phyloP scores from a whole-genome alignment of 2,888 invertebrate genomes.

The Heterodera filipjevi region DNA sequence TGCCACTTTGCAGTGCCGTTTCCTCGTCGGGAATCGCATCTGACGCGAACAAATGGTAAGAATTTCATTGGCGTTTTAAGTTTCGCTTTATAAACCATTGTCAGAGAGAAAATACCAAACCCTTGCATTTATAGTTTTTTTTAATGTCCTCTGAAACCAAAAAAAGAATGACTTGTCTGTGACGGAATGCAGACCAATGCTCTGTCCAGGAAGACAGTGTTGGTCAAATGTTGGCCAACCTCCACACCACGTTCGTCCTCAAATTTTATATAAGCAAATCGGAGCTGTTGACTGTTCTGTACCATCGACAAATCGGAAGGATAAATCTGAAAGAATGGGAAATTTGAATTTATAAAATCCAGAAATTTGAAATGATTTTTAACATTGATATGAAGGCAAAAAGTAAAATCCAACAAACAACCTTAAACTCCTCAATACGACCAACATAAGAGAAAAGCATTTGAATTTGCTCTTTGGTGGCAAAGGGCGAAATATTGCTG shows the following conservation, averaged over 20 bases:
- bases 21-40: conserved; percentile 94
- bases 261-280: conserved; percentile 95
- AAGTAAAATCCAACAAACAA: too few species aligned
- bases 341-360: neutral
- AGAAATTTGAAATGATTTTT: too few species aligned
- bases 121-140: too few species aligned
- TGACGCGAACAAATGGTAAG: conserved; percentile 56
- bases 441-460: conserved; percentile 61
- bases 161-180: conserved; percentile 54
- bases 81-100: too few species aligned
- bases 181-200: conserved; percentile 93
- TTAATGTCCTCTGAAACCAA: too few species aligned
- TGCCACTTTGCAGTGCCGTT: conserved; percentile 86
- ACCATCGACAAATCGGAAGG: conserved; percentile 53
- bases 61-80: too few species aligned
- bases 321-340: conserved; percentile 59
- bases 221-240: conserved; percentile 96
- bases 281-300: conserved; percentile 48
- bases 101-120: too few species aligned
- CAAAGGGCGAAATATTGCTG: conserved; percentile 60
- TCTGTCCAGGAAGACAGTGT: conserved; percentile 96
- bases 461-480: conserved; percentile 60
- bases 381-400: too few species aligned
- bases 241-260: conserved; percentile 84
- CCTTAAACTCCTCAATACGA: conserved; percentile 61